These are phyloP conservation scores for Zeus faber DNA, from an alignment of 2,113 vertebrate species.

Conservation along the genomic window DNA sequence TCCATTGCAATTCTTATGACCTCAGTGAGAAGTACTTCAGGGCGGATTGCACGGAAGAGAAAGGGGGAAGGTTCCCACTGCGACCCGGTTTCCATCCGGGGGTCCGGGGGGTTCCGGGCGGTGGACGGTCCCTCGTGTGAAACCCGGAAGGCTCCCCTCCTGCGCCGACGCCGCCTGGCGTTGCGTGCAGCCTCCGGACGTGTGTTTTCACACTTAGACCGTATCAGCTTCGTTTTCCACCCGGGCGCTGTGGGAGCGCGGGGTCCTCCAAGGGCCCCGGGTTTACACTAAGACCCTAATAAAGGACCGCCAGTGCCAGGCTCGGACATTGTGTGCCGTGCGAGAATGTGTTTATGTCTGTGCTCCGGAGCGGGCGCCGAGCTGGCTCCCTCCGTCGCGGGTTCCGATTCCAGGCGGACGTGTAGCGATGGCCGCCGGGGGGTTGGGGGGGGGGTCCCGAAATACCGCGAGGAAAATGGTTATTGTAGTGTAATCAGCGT, in stretches of 20 bases:
- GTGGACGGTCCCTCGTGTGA: too few species aligned
- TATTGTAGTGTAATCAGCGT: slow-evolving; percentile 67
- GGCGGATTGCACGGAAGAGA: too few species aligned
- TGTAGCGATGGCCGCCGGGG: slow-evolving; percentile 42
- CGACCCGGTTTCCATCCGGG: too few species aligned
- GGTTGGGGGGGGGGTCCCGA: slow-evolving; percentile 8
- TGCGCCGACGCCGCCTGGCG: too few species aligned
- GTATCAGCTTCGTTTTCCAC: slow-evolving; percentile 61
- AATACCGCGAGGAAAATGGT: slow-evolving; percentile 60
- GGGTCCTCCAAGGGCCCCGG: not conserved
- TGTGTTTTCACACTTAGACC: slow-evolving; percentile 58
- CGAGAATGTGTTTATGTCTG: slow-evolving; percentile 69
- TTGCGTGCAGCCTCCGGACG: too few species aligned
- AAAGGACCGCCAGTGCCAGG: not conserved
- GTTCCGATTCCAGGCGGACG: slow-evolving; percentile 66
- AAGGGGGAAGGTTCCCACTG: too few species aligned
- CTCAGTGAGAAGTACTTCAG: too few species aligned
- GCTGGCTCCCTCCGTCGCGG: slow-evolving; percentile 41
- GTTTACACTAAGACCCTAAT: too few species aligned
- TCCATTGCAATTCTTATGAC: too few species aligned
- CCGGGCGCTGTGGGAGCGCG: slow-evolving; percentile 10
- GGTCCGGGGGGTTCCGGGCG: too few species aligned
- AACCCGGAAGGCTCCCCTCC: too few species aligned
- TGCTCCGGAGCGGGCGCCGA: slow-evolving; percentile 58
- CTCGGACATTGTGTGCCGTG: slow-evolving; percentile 38